A percentile compares a stretch with the other conserved stretches of the same genome.
Conservation (phyloP, 2,113 vertebrate genomes). For the Pluvialis apricaria region DNA sequence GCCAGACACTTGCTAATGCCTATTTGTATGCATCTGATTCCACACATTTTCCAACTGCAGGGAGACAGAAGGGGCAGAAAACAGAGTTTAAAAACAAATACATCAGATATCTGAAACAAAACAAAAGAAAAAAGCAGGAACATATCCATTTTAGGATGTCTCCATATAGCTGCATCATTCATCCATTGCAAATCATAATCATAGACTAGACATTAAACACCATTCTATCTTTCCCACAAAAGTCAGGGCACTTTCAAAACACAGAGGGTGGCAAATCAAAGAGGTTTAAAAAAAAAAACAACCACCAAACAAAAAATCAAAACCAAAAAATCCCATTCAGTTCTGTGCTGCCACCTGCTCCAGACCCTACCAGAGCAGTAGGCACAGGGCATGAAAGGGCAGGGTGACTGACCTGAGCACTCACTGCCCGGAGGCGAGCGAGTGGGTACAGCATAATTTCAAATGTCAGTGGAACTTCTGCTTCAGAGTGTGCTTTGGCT, state of each 20-base stretch:
- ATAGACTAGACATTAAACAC: not conserved
- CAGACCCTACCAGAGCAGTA: not conserved
- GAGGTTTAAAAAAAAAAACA: not conserved
- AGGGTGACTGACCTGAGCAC: not conserved
- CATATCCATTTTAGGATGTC: not conserved
- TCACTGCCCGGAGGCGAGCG: not conserved
- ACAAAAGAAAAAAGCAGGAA: not conserved
- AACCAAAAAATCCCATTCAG: no score
- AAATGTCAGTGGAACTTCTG: not conserved
- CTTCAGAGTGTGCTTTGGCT: not conserved
- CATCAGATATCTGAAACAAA: not conserved
- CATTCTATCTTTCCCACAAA: not conserved
- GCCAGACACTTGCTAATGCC: not conserved
- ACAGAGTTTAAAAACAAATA: not conserved
- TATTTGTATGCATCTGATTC: not conserved
- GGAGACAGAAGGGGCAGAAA: not conserved
- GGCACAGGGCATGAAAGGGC: not conserved
- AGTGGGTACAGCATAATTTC: rapidly evolving
- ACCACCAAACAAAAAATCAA: no score
- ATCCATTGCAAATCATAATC: not conserved
- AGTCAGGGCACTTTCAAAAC: not conserved
- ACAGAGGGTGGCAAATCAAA: not conserved
- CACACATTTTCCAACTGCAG: not conserved
- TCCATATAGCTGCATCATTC: not conserved
- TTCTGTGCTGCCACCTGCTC: not conserved